Conservation (phyloP, 2,113 vertebrate species). For the Sylvicapra grimmia region DNA sequence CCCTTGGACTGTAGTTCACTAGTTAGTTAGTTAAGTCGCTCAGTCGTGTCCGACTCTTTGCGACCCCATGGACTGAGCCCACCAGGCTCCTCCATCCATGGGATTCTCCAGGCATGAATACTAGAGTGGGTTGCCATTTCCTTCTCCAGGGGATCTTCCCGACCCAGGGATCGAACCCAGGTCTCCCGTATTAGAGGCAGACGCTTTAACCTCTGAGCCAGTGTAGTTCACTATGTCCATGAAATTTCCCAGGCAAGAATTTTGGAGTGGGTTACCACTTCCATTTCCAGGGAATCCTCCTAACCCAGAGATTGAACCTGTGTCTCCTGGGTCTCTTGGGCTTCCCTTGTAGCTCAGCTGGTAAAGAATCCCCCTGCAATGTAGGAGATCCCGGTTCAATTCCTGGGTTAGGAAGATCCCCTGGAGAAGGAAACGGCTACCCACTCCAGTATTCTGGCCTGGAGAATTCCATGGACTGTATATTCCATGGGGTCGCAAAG, state of each 20-base stretch:
- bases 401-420: not conserved
- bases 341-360: not conserved
- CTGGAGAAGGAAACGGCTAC: not conserved
- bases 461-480: not conserved
- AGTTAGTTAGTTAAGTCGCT: too few relatives aligned
- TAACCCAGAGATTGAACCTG: not conserved
- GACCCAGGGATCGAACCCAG: too few relatives aligned
- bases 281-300: not conserved
- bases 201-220: too few relatives aligned
- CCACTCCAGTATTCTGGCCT: not conserved
- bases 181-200: too few relatives aligned
- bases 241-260: not conserved
- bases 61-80: too few relatives aligned
- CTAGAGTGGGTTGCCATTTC: too few relatives aligned
- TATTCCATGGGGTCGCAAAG: not conserved
- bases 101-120: too few relatives aligned
- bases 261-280: not conserved
- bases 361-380: not conserved
- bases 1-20: not conserved
- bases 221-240: not conserved
- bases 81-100: too few relatives aligned
- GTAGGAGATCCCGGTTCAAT: not conserved
- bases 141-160: too few relatives aligned
- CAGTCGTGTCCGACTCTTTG: too few relatives aligned
- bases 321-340: not conserved